phyloP scores from a whole-genome alignment of 2,797 vertebrate species.

The Buphagus erythrorhynchus region DNA sequence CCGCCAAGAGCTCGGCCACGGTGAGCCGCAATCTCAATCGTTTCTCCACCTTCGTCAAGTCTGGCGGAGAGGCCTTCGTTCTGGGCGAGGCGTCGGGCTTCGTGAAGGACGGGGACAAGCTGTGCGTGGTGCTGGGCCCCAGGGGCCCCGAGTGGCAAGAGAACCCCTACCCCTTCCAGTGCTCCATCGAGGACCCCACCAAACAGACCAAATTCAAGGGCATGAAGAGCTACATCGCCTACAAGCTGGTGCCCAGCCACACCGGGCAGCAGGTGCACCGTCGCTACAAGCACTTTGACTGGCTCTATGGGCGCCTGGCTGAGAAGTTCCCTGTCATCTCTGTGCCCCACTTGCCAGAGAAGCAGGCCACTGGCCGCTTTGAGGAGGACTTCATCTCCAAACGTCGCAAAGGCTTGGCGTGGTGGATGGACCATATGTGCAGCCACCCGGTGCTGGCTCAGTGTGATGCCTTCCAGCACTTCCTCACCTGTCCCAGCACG shows the following conservation, averaged over 20 bases:
- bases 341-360: slow-evolving; percentile 95
- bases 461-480: slow-evolving; percentile 97
- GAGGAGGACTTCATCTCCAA: slow-evolving; percentile 99
- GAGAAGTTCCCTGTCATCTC: slow-evolving; percentile 98
- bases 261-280: slow-evolving; percentile 90
- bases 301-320: slow-evolving; percentile 91
- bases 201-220: slow-evolving; percentile 99
- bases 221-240: slow-evolving; percentile 98
- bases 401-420: slow-evolving; percentile 91
- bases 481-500: slow-evolving; percentile 88
- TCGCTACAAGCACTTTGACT: slow-evolving; percentile 98
- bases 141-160: slow-evolving; percentile 95
- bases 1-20: slow-evolving; percentile 90
- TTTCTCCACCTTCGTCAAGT: slow-evolving; percentile 97
- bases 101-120: slow-evolving; percentile 94
- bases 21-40: slow-evolving; percentile 94
- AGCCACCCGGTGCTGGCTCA: slow-evolving; percentile 93
- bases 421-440: slow-evolving; percentile 99
- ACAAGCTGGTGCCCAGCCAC: slow-evolving; percentile 93
- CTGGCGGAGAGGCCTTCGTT: slow-evolving; percentile 94
- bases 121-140: slow-evolving; percentile 91
- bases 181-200: slow-evolving; percentile 94
- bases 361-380: slow-evolving; percentile 96
- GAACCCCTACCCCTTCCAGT: slow-evolving; percentile 93
- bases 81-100: slow-evolving; percentile 91